These are phyloP conservation scores for Carcinoscorpius rotundicauda DNA, from an alignment of 1,140 invertebrate genomes.

Conservation along the genomic window DNA sequence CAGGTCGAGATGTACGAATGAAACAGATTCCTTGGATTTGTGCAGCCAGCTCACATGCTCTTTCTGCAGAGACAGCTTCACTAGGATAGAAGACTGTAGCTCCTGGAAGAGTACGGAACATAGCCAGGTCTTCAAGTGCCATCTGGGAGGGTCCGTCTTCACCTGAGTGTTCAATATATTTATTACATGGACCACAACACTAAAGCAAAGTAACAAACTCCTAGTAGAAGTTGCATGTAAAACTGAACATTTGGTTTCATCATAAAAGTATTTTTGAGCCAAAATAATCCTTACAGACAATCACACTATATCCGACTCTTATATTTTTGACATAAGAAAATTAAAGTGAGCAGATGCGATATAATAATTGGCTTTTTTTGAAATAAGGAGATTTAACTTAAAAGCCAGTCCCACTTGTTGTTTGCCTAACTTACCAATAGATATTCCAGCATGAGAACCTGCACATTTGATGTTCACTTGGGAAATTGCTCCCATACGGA, in stretches of 20 bases:
- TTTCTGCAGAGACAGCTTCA: constrained; percentile 88
- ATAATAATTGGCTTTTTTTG: no score
- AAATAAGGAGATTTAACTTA: no score
- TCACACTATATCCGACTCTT: no score
- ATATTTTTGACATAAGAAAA: no score
- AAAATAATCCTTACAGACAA: no score
- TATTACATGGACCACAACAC: no score
- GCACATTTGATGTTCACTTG: constrained; percentile 95
- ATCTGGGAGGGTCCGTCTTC: constrained; percentile 99
- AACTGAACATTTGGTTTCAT: no score
- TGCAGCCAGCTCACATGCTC: constrained; percentile 88
- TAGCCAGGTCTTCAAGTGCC: constrained; percentile 93
- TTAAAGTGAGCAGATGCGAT: no score
- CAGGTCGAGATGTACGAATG: constrained; percentile 87
- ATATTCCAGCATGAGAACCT: constrained; percentile 89
- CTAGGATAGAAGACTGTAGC: constrained; percentile 93
- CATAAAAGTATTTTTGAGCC: no score
- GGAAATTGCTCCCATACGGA: constrained; percentile 98
- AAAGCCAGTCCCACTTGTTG: no score
- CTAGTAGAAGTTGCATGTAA: no score
- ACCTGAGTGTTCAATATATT: constrained; percentile 36
- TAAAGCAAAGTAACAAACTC: no score
- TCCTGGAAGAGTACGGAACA: constrained; percentile 86
- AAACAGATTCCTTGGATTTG: constrained; percentile 93
- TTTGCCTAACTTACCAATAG: constrained; percentile 40